phyloP scores from a whole-genome alignment of 2,797 vertebrate species.

The Anabas testudineus region DNA sequence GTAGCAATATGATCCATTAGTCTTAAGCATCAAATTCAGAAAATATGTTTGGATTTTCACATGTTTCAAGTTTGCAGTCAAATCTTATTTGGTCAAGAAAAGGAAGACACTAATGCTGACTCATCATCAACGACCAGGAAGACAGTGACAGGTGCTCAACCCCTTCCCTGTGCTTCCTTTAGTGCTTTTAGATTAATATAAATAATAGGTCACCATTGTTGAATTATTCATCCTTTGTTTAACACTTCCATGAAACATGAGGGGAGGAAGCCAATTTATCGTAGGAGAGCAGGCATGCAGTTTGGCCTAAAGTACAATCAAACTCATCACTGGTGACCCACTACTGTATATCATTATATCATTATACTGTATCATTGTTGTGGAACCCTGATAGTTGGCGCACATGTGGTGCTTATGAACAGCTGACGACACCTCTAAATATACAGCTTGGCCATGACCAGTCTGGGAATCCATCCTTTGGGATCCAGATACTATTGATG shows the following conservation, averaged over 20 bases:
- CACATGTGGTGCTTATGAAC: constrained; percentile 15
- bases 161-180: neutral
- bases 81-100: no score
- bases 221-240: constrained; percentile 6
- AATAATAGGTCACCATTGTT: neutral
- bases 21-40: no score
- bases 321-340: neutral
- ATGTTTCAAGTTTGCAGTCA: no score
- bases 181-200: neutral
- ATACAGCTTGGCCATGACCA: constrained; percentile 37
- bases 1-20: no score
- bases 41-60: neutral
- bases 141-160: neutral
- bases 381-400: constrained; percentile 18
- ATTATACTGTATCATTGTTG: constrained; percentile 60
- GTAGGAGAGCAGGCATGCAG: neutral
- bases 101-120: neutral
- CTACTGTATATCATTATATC: no score
- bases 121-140: neutral
- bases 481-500: constrained; percentile 30
- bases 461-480: neutral
- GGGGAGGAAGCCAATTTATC: neutral
- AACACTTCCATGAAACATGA: neutral
- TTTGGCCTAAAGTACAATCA: constrained; percentile 19
- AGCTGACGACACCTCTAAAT: constrained; percentile 68